Conservation (phyloP, 1,140 invertebrate genomes). For the Polyergus mexicanus region DNA sequence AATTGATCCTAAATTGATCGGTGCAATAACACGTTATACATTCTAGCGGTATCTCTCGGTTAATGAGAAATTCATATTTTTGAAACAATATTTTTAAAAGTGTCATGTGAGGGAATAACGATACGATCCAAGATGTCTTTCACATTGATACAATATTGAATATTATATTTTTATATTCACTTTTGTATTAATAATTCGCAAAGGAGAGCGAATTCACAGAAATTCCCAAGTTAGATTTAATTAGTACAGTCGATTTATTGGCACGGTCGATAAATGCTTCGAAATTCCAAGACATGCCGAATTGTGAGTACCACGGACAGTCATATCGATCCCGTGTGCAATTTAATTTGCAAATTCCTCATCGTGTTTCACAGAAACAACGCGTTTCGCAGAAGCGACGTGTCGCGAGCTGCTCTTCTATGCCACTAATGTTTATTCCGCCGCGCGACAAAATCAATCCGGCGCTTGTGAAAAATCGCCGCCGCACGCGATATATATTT, state of each 20-base stretch:
- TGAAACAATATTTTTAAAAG: constrained; percentile 43
- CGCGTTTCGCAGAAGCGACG: neutral
- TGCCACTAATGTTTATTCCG: constrained; percentile 47
- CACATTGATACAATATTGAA: neutral
- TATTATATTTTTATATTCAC: neutral
- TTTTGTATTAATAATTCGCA: neutral
- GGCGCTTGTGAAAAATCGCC: constrained; percentile 69
- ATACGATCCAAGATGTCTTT: constrained; percentile 17
- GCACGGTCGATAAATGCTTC: neutral
- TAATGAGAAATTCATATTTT: constrained; percentile 48
- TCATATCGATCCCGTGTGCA: constrained; percentile 79
- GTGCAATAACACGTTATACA: neutral
- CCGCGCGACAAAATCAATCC: constrained; percentile 68
- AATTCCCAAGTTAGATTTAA: neutral
- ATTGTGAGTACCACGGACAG: constrained; percentile 29
- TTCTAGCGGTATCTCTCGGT: neutral
- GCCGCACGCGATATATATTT: constrained; percentile 57
- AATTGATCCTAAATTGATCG: constrained; percentile 52
- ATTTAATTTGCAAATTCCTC: constrained; percentile 84
- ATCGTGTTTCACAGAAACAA: constrained; percentile 51
- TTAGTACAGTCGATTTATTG: neutral
- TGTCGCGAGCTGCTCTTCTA: constrained; percentile 14
- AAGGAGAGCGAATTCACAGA: neutral
- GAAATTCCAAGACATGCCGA: constrained; percentile 55
- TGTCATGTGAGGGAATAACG: neutral